phyloP scores from a whole-genome alignment of 2,797 vertebrate genomes.

The Dendrocincla tyrannina region DNA sequence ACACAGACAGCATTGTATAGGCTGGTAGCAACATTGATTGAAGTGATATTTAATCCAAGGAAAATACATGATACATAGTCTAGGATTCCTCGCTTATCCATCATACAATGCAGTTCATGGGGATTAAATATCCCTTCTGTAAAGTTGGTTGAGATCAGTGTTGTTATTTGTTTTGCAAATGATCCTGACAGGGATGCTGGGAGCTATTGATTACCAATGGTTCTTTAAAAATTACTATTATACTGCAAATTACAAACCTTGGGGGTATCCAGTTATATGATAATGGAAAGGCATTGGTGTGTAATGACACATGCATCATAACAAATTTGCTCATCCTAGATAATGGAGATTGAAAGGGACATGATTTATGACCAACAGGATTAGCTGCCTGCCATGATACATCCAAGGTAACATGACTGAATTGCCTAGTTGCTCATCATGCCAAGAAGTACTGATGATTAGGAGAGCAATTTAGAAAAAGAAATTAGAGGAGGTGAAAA shows the following conservation, averaged over 20 bases:
- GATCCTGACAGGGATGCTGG: conserved; percentile 44
- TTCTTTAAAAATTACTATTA: conserved; percentile 56
- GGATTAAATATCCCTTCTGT: conserved; percentile 61
- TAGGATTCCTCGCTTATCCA: conserved; percentile 40
- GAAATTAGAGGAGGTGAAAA: not conserved
- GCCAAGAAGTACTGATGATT: conserved; percentile 5
- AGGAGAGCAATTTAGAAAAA: not conserved
- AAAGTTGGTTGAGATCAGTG: conserved; percentile 43
- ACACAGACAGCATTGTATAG: not conserved
- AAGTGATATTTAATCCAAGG: conserved; percentile 65
- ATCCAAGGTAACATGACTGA: conserved; percentile 10
- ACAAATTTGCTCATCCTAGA: conserved; percentile 37
- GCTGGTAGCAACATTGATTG: conserved; percentile 48
- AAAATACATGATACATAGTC: conserved; percentile 41
- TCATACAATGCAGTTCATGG: conserved; percentile 49
- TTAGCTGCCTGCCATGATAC: conserved; percentile 17
- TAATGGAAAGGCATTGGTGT: conserved; percentile 38
- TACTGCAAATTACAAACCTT: conserved; percentile 42
- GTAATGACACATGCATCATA: conserved; percentile 50
- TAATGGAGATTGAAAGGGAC: conserved; percentile 57
- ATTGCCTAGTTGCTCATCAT: not conserved
- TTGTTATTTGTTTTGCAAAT: conserved; percentile 62
- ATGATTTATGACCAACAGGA: conserved; percentile 31
- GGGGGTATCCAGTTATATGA: conserved; percentile 11
- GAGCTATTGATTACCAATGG: conserved; percentile 60